Base-by-base conservation (phyloP, 2,113 vertebrate genomes). In the Alaudala cheleensis region DNA sequence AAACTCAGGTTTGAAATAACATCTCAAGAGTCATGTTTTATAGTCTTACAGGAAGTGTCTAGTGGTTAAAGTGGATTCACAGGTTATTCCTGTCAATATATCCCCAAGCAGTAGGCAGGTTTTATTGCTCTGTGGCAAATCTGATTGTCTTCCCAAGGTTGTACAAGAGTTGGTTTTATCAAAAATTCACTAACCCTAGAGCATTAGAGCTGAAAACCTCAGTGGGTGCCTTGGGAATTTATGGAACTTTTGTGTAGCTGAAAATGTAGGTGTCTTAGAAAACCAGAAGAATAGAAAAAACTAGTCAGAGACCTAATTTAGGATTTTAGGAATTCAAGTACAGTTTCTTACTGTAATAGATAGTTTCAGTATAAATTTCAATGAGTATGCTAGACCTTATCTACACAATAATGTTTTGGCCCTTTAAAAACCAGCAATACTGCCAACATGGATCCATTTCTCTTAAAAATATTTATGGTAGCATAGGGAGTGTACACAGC, bases 61-160 rank as follows among this genome's bases (percentile, higher is more conserved):
- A 34, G 51, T 53, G 47, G 28, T 60, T 95, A 40, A 93, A 92
- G 74, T 85, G 20, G 74, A 92, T 85, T 93, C 90, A 78, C 47
- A 77, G 90, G 67, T 96, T 96, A 89, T 93, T 89, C 78, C 45
- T 92, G 70, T 89, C 56, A 85, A 39, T 86, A 69, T 84, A 91
- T 92, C 12, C 24, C 45, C 14, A 31, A 84, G 57, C 56, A 34
- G 12, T 50, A 56, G 51, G 37, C 37, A 45, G 40, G 29, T 89
- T 81, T 73, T 89, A 65, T 50, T 92, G 58, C n/a, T 80, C 15
- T 33, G 5, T 92, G 74, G 14, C 3, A 14, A 76, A 57, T 8
- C 23, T 79, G 31, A 26, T 74, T 81, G 37, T 86, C 26, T 86
- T 91, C 54, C 71, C 45, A 50, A 87, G 34, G 26, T 80, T 89